These are phyloP conservation scores for Crossocerus cetratus DNA, from an alignment of 2,888 invertebrate genomes.

Conservation along the genomic window DNA sequence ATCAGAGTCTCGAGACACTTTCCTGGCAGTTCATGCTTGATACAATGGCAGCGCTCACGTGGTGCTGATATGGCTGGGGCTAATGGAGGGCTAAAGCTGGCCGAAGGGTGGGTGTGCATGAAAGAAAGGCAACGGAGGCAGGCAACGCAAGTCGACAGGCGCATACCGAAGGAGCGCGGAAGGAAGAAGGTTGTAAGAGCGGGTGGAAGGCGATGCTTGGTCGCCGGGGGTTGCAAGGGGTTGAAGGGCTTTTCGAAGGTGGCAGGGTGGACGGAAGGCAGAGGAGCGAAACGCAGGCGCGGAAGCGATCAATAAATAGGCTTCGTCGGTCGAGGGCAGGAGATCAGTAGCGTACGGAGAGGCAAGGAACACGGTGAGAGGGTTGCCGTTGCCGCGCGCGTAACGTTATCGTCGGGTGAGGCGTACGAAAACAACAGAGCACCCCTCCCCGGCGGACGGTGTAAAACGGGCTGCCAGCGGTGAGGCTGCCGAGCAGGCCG, in stretches of 20 bases:
- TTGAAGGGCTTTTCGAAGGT: not conserved
- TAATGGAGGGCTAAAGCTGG: no score
- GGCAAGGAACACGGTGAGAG: slow-evolving; percentile 69
- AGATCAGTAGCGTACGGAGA: slow-evolving; percentile 73
- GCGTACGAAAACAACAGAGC: slow-evolving; percentile 56
- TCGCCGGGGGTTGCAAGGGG: slow-evolving; percentile 3
- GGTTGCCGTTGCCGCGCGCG: slow-evolving; percentile 40
- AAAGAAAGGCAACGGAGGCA: not conserved
- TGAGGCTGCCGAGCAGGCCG: slow-evolving; percentile 69
- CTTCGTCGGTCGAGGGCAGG: slow-evolving; percentile 69
- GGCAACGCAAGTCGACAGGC: not conserved
- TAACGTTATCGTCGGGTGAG: slow-evolving; percentile 45
- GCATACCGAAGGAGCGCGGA: slow-evolving; percentile 4
- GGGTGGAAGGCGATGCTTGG: slow-evolving; percentile 16
- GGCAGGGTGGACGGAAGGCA: not conserved
- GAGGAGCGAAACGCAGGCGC: slow-evolving; percentile 69
- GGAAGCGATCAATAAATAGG: slow-evolving; percentile 73
- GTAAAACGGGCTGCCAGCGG: slow-evolving; percentile 62
- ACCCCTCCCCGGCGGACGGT: slow-evolving; percentile 56
- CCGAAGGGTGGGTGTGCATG: not conserved
- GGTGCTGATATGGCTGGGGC: no score
- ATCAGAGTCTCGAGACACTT: no score
- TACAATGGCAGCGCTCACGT: no score
- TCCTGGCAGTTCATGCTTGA: no score
- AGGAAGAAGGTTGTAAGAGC: slow-evolving; percentile 50